Conservation (phyloP, 2,113 vertebrate genomes). For the Equus przewalskii region DNA sequence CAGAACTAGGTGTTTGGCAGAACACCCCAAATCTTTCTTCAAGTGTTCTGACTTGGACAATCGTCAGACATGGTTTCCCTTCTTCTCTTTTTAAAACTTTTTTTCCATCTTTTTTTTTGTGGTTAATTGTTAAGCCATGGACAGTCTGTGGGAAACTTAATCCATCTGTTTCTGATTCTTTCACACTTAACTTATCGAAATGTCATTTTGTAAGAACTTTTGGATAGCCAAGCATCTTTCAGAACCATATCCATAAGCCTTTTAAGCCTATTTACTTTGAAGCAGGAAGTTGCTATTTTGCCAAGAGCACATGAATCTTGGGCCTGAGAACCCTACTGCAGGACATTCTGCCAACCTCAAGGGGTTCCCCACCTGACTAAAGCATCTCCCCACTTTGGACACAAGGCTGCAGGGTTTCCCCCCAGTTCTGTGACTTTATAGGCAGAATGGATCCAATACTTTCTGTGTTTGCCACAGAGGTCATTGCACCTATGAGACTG, state of each 20-base stretch:
- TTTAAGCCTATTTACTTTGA: slow-evolving; percentile 67
- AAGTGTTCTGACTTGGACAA: not conserved
- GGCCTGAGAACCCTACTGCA: not conserved
- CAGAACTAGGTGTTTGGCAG: not conserved
- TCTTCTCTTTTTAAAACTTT: not conserved
- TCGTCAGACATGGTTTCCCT: not conserved
- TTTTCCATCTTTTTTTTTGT: not conserved
- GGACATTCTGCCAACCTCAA: not conserved
- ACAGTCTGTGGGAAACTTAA: slow-evolving; percentile 65
- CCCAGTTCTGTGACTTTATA: not conserved
- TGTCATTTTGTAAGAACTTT: slow-evolving; percentile 54
- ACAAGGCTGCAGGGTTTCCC: not conserved
- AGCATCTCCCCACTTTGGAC: not conserved
- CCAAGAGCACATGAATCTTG: slow-evolving; percentile 24
- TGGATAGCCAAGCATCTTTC: slow-evolving; percentile 49
- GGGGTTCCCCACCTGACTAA: not conserved
- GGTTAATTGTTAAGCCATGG: slow-evolving; percentile 50
- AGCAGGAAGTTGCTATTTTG: slow-evolving; percentile 63
- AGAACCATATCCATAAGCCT: slow-evolving; percentile 59
- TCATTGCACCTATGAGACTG: not conserved
- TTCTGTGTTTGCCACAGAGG: not conserved
- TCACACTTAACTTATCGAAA: slow-evolving; percentile 65
- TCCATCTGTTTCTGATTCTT: slow-evolving; percentile 77
- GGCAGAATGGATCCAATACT: not conserved
- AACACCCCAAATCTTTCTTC: not conserved